Evolutionary conservation across 2,113 vertebrate genomes (phyloP), one percentile per base, ranked within the genome.

Genomic region (Carettochelys insculpta): DNA sequence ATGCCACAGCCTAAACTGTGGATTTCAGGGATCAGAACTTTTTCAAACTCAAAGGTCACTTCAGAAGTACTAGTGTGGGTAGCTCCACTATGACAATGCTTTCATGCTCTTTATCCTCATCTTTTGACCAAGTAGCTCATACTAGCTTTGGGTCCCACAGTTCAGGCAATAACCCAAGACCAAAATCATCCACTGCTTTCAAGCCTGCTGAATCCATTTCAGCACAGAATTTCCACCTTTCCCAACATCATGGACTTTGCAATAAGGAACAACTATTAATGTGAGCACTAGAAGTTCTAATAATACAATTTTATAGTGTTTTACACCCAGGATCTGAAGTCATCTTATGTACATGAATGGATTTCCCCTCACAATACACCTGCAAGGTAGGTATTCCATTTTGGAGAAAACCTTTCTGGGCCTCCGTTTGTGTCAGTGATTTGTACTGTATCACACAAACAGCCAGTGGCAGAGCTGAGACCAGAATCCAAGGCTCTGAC

Each of bases 41-140:
- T 45, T 77, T n/a, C 2, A 1, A 17, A 56, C 47, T 79, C 80
- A 71, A 34, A 81, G 82, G 73, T 50, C 65, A 91, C n/a, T 52
- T 83, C 77, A 24, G 1, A 65, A 65, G 17, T 65, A n/a, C 58
- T 9, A 4, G 41, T 47, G 73, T 93, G 89, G 50, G 38, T 86
- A 41, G 43, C 61, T 91, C 56, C 52, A 80, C 68, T 85, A 93
- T 80, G 89, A 83, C 73, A 91, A 80, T 56, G 25, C 7, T 22
- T 47, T 92, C 86, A 81, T 90, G 85, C 87, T 83, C 83, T 56
- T 85, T 71, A n/a, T n/a, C n/a, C n/a, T n/a, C n/a, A n/a, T n/a
- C n/a, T n/a, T n/a, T n/a, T n/a, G n/a, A n/a, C n/a, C n/a, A n/a
- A n/a, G n/a, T n/a, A n/a, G n/a, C n/a, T n/a, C n/a, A n/a, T n/a